phyloP scores from a whole-genome alignment of 2,797 vertebrate genomes.

The Acrossocheilus wenchowensis region DNA sequence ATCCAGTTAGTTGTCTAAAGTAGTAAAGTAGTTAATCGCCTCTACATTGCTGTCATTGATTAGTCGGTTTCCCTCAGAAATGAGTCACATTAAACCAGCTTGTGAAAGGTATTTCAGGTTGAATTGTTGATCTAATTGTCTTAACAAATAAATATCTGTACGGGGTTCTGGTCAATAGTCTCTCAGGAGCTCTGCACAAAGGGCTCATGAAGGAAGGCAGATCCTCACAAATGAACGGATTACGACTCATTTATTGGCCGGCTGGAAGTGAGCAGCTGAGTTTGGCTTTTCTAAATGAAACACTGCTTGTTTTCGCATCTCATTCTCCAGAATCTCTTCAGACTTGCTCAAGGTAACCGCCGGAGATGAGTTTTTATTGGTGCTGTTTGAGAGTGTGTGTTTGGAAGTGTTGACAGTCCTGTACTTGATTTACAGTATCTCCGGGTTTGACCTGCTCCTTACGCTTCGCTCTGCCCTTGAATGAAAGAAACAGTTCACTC shows the following conservation, averaged over 20 bases:
- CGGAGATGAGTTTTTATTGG: background rate
- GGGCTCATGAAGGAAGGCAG: background rate
- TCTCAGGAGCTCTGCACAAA: conserved; percentile 20
- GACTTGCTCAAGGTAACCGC: conserved; percentile 11
- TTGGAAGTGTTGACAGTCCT: background rate
- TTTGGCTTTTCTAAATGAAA: background rate
- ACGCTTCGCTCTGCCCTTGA: background rate
- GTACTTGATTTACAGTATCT: background rate
- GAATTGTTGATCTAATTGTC: conserved; percentile 27
- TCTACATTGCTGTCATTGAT: background rate
- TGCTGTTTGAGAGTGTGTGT: background rate
- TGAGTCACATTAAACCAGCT: background rate
- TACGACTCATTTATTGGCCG: background rate
- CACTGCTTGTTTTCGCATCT: conserved; percentile 16
- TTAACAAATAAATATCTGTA: conserved; percentile 56
- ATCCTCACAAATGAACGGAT: background rate
- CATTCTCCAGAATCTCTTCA: conserved; percentile 60
- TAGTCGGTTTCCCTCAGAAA: background rate
- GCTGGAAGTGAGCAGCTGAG: background rate
- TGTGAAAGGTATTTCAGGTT: background rate
- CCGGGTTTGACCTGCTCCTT: background rate
- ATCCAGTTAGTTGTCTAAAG: background rate
- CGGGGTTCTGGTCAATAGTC: conserved; percentile 65
- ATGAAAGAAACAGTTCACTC: background rate
- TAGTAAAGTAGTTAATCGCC: no score